These are phyloP conservation scores for Spodoptera frugiperda DNA, from an alignment of 1,140 invertebrate genomes.

Conservation along the genomic window DNA sequence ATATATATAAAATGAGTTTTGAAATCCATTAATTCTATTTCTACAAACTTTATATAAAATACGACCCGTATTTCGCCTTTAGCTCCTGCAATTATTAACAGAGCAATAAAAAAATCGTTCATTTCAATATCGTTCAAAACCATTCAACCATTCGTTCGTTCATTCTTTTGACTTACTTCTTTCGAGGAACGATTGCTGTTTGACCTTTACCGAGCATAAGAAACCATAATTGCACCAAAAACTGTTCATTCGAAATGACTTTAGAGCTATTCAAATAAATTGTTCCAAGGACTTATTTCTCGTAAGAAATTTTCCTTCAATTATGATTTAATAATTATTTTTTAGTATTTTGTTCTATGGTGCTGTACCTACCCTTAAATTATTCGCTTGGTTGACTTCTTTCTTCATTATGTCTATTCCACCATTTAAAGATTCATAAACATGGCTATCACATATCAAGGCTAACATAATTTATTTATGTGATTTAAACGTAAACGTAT, in stretches of 20 bases:
- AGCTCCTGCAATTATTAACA: background rate
- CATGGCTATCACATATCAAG: no score
- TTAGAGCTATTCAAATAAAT: background rate
- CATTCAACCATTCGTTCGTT: background rate
- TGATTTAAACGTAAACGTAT: no score
- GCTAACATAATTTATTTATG: no score
- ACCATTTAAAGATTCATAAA: no score
- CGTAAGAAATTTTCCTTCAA: background rate
- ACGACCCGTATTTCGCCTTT: background rate
- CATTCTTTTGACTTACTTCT: constrained; percentile 8
- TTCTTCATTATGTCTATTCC: no score
- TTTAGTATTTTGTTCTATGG: no score
- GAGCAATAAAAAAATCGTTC: background rate
- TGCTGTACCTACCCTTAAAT: no score
- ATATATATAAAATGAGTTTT: no score
- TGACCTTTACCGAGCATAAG: background rate
- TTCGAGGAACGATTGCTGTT: constrained; percentile 10
- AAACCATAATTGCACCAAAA: constrained; percentile 10
- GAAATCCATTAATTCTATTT: no score
- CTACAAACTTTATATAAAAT: no score
- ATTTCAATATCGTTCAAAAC: constrained; percentile 4
- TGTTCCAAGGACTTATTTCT: background rate
- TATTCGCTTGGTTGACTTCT: no score
- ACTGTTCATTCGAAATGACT: background rate
- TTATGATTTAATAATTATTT: no score